Evolutionary conservation across 2,888 invertebrate genomes (phyloP).

Genomic region (Odontomyia ornata): DNA sequence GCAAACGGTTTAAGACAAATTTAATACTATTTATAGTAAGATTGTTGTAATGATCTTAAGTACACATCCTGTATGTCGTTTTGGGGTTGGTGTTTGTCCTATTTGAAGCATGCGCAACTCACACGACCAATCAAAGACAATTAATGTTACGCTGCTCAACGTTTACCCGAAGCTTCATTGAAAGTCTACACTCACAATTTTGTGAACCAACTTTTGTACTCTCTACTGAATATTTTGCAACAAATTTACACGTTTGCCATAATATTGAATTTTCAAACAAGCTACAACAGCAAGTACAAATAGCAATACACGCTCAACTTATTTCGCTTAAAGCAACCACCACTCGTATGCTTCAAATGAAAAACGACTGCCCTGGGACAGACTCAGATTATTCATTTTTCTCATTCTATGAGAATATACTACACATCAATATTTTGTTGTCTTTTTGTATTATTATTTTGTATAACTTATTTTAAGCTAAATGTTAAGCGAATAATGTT

Average conservation of each 20-base stretch:
- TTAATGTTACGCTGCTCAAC: too few species aligned
- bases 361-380: neutral
- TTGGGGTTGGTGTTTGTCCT: neutral
- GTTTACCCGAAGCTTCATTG: too few species aligned
- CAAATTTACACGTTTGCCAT: too few species aligned
- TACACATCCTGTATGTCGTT: slow-evolving; percentile 14
- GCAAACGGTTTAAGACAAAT: slow-evolving; percentile 68
- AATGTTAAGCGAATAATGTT: slow-evolving; percentile 26
- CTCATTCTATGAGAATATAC: slow-evolving; percentile 8
- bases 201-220: too few species aligned
- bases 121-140: too few species aligned
- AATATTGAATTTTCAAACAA: too few species aligned
- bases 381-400: slow-evolving; percentile 13
- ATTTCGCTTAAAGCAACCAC: too few species aligned
- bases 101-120: too few species aligned
- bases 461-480: slow-evolving; percentile 25
- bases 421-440: slow-evolving; percentile 29
- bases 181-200: too few species aligned
- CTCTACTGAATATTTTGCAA: too few species aligned
- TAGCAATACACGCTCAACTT: too few species aligned
- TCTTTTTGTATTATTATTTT: slow-evolving; percentile 34
- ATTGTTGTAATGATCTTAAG: slow-evolving; percentile 40
- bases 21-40: slow-evolving; percentile 33
- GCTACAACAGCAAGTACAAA: too few species aligned
- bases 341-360: neutral